Conservation (phyloP, 1,140 invertebrate genomes). For the Centruroides vittatus region DNA sequence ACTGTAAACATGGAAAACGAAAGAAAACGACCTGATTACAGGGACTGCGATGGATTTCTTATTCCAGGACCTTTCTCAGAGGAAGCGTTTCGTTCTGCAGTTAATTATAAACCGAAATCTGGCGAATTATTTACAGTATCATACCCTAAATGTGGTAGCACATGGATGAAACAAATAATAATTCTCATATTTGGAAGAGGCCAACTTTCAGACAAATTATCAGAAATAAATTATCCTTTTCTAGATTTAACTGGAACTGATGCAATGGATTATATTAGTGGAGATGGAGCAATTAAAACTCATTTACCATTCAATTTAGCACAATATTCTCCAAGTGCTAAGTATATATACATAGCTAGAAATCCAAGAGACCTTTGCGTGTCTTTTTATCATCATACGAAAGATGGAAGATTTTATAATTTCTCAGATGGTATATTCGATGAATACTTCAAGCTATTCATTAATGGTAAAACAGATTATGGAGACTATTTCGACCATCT, state of each 20-base stretch:
- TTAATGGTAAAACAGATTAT: constrained; percentile 23
- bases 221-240: neutral
- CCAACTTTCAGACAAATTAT: neutral
- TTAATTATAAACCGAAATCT: too few species aligned
- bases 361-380: constrained; percentile 32
- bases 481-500: constrained; percentile 31
- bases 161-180: constrained; percentile 9
- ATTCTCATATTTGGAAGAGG: constrained; percentile 1
- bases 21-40: neutral
- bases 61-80: neutral
- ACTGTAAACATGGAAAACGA: too few species aligned
- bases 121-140: constrained; percentile 28
- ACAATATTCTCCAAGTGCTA: constrained; percentile 11
- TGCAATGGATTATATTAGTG: neutral
- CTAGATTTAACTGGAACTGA: constrained; percentile 1
- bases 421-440: constrained; percentile 39
- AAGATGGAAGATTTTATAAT: constrained; percentile 1
- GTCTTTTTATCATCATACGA: constrained; percentile 51
- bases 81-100: neutral
- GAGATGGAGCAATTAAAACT: constrained; percentile 1
- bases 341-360: constrained; percentile 16
- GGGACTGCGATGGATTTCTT: neutral
- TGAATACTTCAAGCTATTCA: constrained; percentile 26
- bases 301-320: constrained; percentile 14
- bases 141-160: constrained; percentile 25